A percentile compares a stretch with the other conserved stretches of the same genome.
These are phyloP conservation scores for Caretta caretta DNA, from an alignment of 2,113 vertebrate genomes.

Conservation along the genomic window DNA sequence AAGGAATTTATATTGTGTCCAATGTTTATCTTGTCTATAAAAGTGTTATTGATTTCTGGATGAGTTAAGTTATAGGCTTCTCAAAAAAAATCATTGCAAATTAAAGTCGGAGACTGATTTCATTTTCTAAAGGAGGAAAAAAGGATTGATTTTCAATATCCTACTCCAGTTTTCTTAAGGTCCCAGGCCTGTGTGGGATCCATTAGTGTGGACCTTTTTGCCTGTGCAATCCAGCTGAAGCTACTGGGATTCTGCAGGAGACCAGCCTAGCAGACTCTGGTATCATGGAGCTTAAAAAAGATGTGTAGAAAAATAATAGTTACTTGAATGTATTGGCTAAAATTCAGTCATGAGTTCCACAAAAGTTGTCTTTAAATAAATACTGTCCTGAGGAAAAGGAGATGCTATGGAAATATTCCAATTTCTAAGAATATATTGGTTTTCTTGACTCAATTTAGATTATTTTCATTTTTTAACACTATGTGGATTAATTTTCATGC, in stretches of 20 bases:
- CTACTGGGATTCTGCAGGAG: neutral
- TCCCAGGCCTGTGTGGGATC: neutral
- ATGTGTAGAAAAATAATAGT: neutral
- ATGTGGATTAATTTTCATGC: neutral
- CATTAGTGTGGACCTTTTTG: neutral
- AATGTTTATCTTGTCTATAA: neutral
- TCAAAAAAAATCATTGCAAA: neutral
- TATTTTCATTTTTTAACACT: neutral
- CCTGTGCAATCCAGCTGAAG: neutral
- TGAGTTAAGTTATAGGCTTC: neutral
- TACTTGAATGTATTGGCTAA: neutral
- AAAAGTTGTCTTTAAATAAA: neutral
- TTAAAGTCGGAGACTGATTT: neutral
- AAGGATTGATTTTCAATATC: neutral
- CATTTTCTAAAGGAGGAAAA: neutral
- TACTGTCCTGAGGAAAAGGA: neutral
- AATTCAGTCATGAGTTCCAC: neutral
- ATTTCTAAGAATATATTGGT: neutral
- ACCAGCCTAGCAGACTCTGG: neutral
- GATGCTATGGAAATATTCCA: neutral
- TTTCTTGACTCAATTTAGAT: neutral
- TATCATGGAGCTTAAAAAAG: neutral
- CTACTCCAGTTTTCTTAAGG: neutral
- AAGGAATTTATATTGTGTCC: neutral
- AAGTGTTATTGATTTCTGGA: neutral